Evolutionary conservation across 1,140 invertebrate species (phyloP).

Genomic region (Drosophila tani): DNA sequence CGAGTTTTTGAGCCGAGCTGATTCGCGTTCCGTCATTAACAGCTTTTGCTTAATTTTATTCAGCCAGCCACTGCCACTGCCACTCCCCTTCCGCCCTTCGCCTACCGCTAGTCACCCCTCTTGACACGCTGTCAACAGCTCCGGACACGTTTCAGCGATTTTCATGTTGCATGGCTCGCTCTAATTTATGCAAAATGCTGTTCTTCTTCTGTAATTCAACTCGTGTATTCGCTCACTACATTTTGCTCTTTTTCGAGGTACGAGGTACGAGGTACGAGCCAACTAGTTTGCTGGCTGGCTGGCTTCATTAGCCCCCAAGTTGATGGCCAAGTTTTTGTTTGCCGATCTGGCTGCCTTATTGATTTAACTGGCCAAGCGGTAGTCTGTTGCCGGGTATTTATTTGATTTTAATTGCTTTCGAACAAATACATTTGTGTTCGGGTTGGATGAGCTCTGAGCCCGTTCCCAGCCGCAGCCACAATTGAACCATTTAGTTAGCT

Average conservation of each 20-base stretch:
- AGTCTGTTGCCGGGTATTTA: slow-evolving; percentile 28
- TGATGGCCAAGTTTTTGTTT: slow-evolving; percentile 49
- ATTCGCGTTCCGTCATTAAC: slow-evolving; percentile 68
- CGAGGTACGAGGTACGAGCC: slow-evolving; percentile 2
- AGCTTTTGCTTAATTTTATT: slow-evolving; percentile 79
- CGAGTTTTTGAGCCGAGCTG: slow-evolving; percentile 43
- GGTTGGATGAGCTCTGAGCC: slow-evolving; percentile 7
- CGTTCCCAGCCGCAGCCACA: slow-evolving; percentile 46
- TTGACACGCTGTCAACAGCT: slow-evolving; percentile 60
- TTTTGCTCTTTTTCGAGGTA: slow-evolving; percentile 17
- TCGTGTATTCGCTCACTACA: slow-evolving; percentile 25
- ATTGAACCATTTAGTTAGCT: slow-evolving; percentile 48
- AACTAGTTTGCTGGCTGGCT: slow-evolving; percentile 32
- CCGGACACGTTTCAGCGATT: slow-evolving; percentile 76
- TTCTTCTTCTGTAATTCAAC: slow-evolving; percentile 67
- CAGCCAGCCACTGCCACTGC: slow-evolving; percentile 24
- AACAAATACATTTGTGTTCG: slow-evolving; percentile 10
- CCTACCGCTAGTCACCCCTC: slow-evolving; percentile 5
- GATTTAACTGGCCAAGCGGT: slow-evolving; percentile 32
- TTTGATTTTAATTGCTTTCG: slow-evolving; percentile 41
- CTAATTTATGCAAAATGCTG: slow-evolving; percentile 82
- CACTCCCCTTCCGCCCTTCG: not conserved
- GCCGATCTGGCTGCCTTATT: slow-evolving; percentile 36
- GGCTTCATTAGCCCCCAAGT: slow-evolving; percentile 47
- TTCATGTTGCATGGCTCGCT: slow-evolving; percentile 71